phyloP scores from a whole-genome alignment of 2,888 invertebrate species.

The Hirtodrosophila confusa region DNA sequence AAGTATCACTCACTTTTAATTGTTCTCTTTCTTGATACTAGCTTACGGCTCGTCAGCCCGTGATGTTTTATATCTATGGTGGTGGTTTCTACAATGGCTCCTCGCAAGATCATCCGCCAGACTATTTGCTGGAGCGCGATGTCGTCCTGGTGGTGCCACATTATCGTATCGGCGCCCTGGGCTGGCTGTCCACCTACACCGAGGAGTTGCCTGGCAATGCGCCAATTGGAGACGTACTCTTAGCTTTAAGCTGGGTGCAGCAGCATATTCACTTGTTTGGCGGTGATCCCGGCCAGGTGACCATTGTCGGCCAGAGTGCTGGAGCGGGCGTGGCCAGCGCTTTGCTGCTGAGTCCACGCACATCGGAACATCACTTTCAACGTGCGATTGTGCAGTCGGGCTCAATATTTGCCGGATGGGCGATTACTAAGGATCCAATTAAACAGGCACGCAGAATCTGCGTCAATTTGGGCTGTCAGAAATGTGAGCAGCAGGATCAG shows the following conservation, averaged over 20 bases:
- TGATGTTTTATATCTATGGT: constrained; percentile 85
- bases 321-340: constrained; percentile 85
- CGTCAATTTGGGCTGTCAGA: constrained; percentile 38
- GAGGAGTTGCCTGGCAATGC: constrained; percentile 86
- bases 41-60: constrained; percentile 80
- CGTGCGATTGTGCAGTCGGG: constrained; percentile 86
- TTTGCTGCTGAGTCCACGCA: constrained; percentile 84
- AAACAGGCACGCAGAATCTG: constrained; percentile 68
- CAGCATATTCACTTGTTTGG: constrained; percentile 85
- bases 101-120: constrained; percentile 81
- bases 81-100: constrained; percentile 84
- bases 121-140: constrained; percentile 84
- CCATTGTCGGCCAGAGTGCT: constrained; percentile 86
- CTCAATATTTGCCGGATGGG: constrained; percentile 85
- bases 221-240: constrained; percentile 85
- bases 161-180: constrained; percentile 85
- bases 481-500: constrained; percentile 33
- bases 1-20: background rate
- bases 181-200: constrained; percentile 85
- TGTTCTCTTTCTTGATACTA: constrained; percentile 21
- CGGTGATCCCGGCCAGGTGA: constrained; percentile 85
- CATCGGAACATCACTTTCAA: constrained; percentile 82
- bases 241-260: constrained; percentile 85
- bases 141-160: constrained; percentile 85
- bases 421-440: constrained; percentile 82